These are phyloP conservation scores for Phyllotis vaccarum DNA, from an alignment of 2,797 vertebrate genomes.

Conservation along the genomic window DNA sequence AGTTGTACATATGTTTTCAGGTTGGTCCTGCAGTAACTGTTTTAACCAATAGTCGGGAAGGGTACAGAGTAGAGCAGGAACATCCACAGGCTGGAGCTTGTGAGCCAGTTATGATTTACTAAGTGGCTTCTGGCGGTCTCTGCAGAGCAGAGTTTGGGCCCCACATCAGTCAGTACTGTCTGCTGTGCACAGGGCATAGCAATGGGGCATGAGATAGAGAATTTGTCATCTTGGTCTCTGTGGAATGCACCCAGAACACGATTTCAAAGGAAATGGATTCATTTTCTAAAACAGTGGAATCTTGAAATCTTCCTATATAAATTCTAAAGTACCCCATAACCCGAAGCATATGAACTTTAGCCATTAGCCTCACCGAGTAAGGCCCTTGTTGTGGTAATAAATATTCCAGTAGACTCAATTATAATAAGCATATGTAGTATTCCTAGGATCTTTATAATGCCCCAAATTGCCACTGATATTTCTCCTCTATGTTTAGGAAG, in stretches of 20 bases:
- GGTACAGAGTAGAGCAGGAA: not conserved
- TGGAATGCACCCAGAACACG: not conserved
- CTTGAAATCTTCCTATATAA: constrained; percentile 43
- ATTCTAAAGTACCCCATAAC: constrained; percentile 46
- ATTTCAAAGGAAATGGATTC: constrained; percentile 45
- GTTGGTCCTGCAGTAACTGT: not conserved
- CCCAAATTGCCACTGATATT: not conserved
- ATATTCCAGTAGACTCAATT: constrained; percentile 14
- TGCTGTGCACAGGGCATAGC: not conserved
- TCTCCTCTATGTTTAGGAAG: not conserved
- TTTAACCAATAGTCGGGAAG: not conserved
- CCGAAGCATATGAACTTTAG: not conserved
- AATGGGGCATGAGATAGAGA: not conserved
- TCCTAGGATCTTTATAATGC: constrained; percentile 23
- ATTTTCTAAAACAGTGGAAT: constrained; percentile 20
- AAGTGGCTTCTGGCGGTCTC: not conserved
- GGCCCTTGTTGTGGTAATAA: constrained; percentile 26
- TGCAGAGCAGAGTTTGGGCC: not conserved
- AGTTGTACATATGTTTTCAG: not conserved
- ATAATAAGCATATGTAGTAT: constrained; percentile 29
- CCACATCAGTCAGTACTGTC: not conserved
- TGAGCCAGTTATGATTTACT: not conserved
- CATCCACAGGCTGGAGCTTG: not conserved
- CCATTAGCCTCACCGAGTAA: constrained; percentile 1
- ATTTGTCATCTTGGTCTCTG: not conserved